Base-by-base conservation (phyloP, 2,113 vertebrate species). In the Neopipo cinnamomea region DNA sequence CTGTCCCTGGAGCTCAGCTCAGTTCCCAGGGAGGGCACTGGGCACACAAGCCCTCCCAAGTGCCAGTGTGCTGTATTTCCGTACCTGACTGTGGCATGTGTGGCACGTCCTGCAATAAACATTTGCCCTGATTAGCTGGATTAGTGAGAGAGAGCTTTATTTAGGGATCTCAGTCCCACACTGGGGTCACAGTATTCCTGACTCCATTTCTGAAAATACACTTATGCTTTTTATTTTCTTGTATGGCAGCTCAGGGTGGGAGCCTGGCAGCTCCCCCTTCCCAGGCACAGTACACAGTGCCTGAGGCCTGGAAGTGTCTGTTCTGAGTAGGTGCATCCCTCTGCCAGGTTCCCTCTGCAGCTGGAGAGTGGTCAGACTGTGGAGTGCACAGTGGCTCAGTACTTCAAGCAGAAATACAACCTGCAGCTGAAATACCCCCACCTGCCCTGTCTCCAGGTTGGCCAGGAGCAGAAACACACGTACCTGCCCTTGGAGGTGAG, bases 381-480 rank as follows among this genome's bases (percentile, higher is more conserved):
- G 93, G 98, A 98, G 73, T 98, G 98, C 93, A 98, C 98, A 9
- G 98, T 98, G 92, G 98, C 98, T 63, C 98, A 98, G 74, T 98
- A 98, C 96, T 98, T 98, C 80, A 98, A 98, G 92, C 98, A 98
- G 93, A 98, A 98, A 94, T 98, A 98, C 72, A 98, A 98, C 96
- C 97, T 98, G 96, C 98, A 98, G 95, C 97, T 98, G 91, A 98
- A 98, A 56, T 98, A 98, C 85, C 98, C 98, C 53, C 99, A 99
- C 97, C 98, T 99, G 39, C 99, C 99, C 68, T 99, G 99, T 92
- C 98, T 99, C 33, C 99, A 99, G 97, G 99, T 99, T 91, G 99
- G 99, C 73, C 99, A 99, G 96, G 99, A 99, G 96, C 99, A 99
- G 97, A 99, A 99, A 96, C 99, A 99, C 98, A 99, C 99, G 1